Base-by-base conservation (phyloP, 1,140 invertebrate species). In the Scaptodrosophila lebanonensis region DNA sequence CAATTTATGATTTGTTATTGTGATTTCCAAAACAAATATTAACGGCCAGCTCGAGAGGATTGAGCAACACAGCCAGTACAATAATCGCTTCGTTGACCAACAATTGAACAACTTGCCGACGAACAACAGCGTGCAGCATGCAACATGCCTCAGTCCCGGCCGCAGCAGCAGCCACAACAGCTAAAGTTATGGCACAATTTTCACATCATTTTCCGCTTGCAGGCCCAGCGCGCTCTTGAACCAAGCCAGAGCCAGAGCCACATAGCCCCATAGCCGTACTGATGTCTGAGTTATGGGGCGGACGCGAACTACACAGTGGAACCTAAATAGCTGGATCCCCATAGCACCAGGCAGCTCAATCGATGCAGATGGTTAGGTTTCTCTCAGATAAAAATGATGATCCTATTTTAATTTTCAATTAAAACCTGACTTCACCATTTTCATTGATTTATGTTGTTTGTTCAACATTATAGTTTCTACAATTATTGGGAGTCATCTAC, bases 1-100 rank as follows among this genome's bases (percentile, higher is more conserved):
- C 79, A 84, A 82, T 84, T 84, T 84, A 84, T 82, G 79, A 79
- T 84, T 84, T 79, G 66, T 71, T 53, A 75, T 67, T 82, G 75
- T 54, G 79, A 82, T 84, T 75, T 63, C 42, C 58, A 79, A 84
- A 84, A 75, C 79, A 84, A 84, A 84, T 84, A 84, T 72, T 66
- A 73, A 60, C 27, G 33, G 33, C 29, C 20, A 53, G 40, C 62
- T 66, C 61, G 61, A 49, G 50, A 71, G 47, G 38, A 72, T 54
- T 56, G 56, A 52, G 52, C 59, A 67, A 64, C 54, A 63, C 59
- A 48, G 58, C 18, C 58, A 62, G 3, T 4, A 25, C 8, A 25
- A 25, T 4, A 25, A 4, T 25, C 8, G 22, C 8, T 25, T 8
- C 3, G 22, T 8, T 25, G 22, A 62, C 45, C 62, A 62, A 61